phyloP scores from a whole-genome alignment of 2,113 vertebrate genomes.

The Camarhynchus parvulus region DNA sequence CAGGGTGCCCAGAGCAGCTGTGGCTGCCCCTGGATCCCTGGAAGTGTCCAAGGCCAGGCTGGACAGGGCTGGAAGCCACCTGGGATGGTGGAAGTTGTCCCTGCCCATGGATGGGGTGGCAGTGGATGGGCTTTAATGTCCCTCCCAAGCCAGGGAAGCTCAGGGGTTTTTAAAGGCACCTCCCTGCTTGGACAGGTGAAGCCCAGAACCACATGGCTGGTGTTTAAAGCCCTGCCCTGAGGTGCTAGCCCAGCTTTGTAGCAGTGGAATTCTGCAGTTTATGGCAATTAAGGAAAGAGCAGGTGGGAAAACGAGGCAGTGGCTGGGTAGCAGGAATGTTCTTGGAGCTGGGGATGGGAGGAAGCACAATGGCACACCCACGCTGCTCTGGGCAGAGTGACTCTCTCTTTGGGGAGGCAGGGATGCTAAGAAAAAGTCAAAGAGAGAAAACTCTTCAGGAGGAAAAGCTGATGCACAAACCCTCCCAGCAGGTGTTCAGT shows the following conservation, averaged over 20 bases:
- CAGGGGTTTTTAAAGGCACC: neutral
- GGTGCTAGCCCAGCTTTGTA: neutral
- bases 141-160: neutral
- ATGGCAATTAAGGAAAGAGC: neutral
- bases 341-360: neutral
- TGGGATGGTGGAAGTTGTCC: neutral
- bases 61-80: neutral
- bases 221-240: neutral
- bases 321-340: neutral
- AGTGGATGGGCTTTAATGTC: neutral
- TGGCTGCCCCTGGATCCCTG: neutral
- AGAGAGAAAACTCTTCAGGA: neutral
- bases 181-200: neutral
- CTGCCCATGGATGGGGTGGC: neutral
- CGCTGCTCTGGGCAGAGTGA: neutral
- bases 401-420: neutral
- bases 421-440: neutral
- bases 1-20: neutral
- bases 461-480: neutral
- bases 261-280: rapidly evolving
- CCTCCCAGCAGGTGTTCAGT: neutral
- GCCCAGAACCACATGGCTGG: rapidly evolving
- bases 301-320: neutral
- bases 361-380: neutral
- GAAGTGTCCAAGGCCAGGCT: rapidly evolving